Evolutionary conservation across 2,113 vertebrate genomes (phyloP).

Genomic region (Stomatorhinus ivindoensis): DNA sequence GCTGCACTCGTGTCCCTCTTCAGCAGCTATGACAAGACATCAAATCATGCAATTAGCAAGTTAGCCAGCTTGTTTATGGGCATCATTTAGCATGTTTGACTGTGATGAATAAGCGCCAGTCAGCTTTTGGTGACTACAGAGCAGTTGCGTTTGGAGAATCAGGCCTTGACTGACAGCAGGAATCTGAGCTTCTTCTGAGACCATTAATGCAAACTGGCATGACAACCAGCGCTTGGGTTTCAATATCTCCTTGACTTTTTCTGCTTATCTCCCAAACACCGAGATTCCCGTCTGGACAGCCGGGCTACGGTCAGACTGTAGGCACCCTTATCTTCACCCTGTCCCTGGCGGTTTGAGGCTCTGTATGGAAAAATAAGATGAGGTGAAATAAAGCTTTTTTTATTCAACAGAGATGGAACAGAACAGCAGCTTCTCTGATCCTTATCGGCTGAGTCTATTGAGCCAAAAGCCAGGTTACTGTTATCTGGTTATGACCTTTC

Average conservation of each 20-base stretch:
- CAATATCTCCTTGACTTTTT: not conserved
- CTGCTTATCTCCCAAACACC: constrained; percentile 1
- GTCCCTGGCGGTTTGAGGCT: not conserved
- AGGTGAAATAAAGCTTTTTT: not conserved
- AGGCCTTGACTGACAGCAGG: not conserved
- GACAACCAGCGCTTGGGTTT: constrained; percentile 5
- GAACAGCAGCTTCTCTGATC: not conserved
- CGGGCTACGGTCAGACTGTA: not conserved
- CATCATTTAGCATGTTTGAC: constrained; percentile 1
- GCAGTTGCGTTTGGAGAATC: not conserved
- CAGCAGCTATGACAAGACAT: not conserved
- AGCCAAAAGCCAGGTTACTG: not conserved
- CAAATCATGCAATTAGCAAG: not conserved
- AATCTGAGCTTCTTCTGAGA: not conserved
- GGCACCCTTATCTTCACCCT: not conserved
- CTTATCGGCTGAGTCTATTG: not conserved
- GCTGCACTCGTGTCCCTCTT: not conserved
- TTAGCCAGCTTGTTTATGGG: not conserved
- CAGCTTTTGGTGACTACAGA: constrained; percentile 6
- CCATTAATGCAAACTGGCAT: not conserved
- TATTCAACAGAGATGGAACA: not conserved
- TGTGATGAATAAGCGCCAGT: not conserved
- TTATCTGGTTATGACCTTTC: not conserved
- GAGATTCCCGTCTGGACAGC: not conserved
- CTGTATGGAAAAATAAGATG: not conserved